phyloP scores from a whole-genome alignment of 1,140 invertebrate species.

The Zaprionus ornatus region DNA sequence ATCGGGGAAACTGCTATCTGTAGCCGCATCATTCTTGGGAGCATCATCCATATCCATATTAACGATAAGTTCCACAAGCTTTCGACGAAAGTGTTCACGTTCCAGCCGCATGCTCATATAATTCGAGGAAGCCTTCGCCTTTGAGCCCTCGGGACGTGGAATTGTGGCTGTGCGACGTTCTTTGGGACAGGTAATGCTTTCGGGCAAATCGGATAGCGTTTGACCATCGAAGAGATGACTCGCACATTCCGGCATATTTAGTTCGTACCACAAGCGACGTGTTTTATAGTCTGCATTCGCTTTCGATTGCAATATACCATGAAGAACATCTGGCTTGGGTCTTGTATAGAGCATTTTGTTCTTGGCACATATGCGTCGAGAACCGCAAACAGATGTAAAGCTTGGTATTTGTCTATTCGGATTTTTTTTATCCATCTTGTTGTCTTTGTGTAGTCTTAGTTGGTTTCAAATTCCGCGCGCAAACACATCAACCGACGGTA shows the following conservation, averaged over 20 bases:
- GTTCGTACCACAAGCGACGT: constrained; percentile 76
- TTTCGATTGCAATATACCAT: constrained; percentile 74
- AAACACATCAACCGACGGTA: background rate
- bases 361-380: constrained; percentile 61
- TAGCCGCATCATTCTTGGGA: constrained; percentile 64
- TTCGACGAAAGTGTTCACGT: constrained; percentile 91
- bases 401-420: constrained; percentile 65
- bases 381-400: constrained; percentile 62
- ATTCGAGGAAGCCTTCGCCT: constrained; percentile 40
- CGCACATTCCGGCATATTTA: constrained; percentile 81
- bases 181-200: constrained; percentile 59
- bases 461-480: constrained; percentile 39
- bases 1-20: constrained; percentile 84
- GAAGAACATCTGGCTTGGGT: constrained; percentile 74
- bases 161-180: constrained; percentile 23
- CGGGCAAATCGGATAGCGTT: constrained; percentile 71
- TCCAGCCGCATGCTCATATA: constrained; percentile 87
- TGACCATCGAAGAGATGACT: constrained; percentile 70
- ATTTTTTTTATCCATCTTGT: constrained; percentile 58
- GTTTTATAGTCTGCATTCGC: constrained; percentile 79
- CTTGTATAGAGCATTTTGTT: constrained; percentile 71
- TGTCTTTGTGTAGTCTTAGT: background rate
- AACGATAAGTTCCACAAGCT: constrained; percentile 90
- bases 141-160: background rate
- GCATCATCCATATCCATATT: constrained; percentile 83